These are phyloP conservation scores for Galaxias olidus DNA, from an alignment of 2,797 vertebrate species.

Conservation along the genomic window DNA sequence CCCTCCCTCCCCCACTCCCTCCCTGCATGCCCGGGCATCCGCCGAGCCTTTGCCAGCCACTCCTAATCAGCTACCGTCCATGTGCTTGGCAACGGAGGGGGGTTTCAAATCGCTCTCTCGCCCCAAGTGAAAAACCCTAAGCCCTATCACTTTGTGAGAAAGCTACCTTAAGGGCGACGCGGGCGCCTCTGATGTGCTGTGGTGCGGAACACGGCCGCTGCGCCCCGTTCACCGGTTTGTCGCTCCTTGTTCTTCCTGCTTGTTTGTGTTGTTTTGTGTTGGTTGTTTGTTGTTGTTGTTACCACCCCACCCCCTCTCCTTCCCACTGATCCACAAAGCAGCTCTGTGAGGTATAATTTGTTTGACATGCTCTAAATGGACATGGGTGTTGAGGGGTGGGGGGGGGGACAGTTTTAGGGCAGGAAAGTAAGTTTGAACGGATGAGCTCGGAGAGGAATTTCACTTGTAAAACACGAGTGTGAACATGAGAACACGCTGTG, in stretches of 20 bases:
- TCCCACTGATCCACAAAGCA: constrained; percentile 53
- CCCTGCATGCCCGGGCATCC: constrained; percentile 70
- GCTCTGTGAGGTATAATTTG: constrained; percentile 70
- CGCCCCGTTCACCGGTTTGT: constrained; percentile 41
- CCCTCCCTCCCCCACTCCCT: constrained; percentile 35
- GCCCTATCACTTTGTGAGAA: constrained; percentile 79
- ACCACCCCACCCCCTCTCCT: no score
- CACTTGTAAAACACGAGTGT: constrained; percentile 34
- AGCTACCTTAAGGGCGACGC: constrained; percentile 75
- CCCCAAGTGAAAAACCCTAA: constrained; percentile 79
- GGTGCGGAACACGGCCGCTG: constrained; percentile 70
- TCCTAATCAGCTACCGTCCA: constrained; percentile 83
- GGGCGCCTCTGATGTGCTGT: constrained; percentile 72
- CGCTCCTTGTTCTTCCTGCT: constrained; percentile 52
- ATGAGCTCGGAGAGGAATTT: constrained; percentile 59
- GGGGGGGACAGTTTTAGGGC: constrained; percentile 52
- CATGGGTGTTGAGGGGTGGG: constrained; percentile 63
- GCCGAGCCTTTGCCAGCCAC: constrained; percentile 75
- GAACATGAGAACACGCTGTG: constrained; percentile 39
- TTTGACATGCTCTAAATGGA: constrained; percentile 73
- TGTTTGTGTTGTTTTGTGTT: constrained; percentile 18
- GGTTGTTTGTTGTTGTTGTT: not conserved
- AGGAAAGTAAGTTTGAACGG: constrained; percentile 50
- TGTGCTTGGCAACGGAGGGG: constrained; percentile 78
- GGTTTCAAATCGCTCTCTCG: constrained; percentile 78